Base-by-base conservation (phyloP, 53 echinoderm and acorn worm genomes). In the Stichopus horrens region DNA sequence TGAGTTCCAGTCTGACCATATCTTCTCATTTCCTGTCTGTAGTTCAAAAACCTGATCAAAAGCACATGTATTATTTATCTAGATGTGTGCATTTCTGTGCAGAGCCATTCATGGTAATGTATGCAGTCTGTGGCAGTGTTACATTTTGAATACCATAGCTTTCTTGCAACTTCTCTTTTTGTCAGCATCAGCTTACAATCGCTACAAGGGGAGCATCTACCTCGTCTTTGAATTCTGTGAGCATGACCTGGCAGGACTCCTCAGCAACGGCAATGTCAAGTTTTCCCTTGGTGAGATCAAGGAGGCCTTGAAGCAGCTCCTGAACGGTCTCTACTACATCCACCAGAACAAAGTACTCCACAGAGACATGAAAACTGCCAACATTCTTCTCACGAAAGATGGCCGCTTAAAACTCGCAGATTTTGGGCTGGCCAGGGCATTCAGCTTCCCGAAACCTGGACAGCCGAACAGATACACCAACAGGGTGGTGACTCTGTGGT, bases 221-320 rank as follows among this genome's bases (percentile, higher is more conserved):
- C 92, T 98, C 7, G 98, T 98, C 52, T 98, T 97, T 98, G 98
- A 98, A 83, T 98, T 98, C 89, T 98, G 98, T 53, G 98, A 95
- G 71, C 98, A 98, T 83, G 98, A 98, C 75, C 90, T 98, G 57
- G 98, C 98, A 0, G 98, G 98, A n/a, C 92, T 98, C 7, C 98
- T 95, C 23, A 95, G 95, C 86, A 95, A 98, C 84, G 77, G 71
- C 83, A 94, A 95, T 9, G 98, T 98, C 74, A 92, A 98, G 77
- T 95, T 98, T 88, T 94, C 92, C 55, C 88, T 98, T 23, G 98
- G 94, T 5, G 98, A 95, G 74, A 98, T 98, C 88, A 98, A 98
- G 57, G 95, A 93, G 11, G 94, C 94, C 85, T 88, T 98, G 88
- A 98, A 95, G 84, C 95, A 94, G 58, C 83, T 95, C 7, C 86